Evolutionary conservation across 2,113 vertebrate genomes (phyloP).

Genomic region (Acanthisitta chloris): DNA sequence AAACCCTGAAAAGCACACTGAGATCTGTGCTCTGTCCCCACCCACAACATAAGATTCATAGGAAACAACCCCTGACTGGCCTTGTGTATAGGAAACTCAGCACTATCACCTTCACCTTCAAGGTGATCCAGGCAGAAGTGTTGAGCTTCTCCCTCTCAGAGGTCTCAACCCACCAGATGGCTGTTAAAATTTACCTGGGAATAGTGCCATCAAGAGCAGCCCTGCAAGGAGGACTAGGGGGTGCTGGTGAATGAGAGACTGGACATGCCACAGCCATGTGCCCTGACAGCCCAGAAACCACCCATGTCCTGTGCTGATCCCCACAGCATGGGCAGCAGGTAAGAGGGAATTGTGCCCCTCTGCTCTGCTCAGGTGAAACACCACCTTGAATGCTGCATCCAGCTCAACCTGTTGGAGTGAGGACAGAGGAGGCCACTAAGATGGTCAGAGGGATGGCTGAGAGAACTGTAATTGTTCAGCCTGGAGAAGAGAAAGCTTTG

Average conservation of each 20-base stretch:
- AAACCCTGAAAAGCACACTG: not conserved
- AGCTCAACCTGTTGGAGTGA: too few relatives aligned
- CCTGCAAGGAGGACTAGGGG: not conserved
- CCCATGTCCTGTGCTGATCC: fast-evolving
- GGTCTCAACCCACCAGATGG: not conserved
- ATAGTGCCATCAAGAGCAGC: not conserved
- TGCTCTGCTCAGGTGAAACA: too few relatives aligned
- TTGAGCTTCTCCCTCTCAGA: not conserved
- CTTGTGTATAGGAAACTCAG: not conserved
- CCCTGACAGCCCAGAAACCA: not conserved
- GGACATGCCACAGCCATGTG: not conserved
- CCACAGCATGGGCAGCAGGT: too few relatives aligned
- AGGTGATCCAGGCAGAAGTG: not conserved
- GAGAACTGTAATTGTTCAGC: too few relatives aligned
- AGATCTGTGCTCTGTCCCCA: not conserved
- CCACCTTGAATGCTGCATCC: too few relatives aligned
- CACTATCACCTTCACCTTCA: not conserved
- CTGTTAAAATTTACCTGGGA: not conserved
- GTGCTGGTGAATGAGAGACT: not conserved
- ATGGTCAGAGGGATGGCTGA: too few relatives aligned
- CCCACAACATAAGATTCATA: not conserved
- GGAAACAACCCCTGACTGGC: not conserved
- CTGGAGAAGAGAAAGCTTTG: too few relatives aligned
- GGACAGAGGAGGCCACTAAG: too few relatives aligned
- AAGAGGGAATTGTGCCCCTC: too few relatives aligned